Percentiles rank a stretch among this genome's conserved stretches.
Conservation (phyloP, 2,888 invertebrate genomes). For the Tortricodes alternella region DNA sequence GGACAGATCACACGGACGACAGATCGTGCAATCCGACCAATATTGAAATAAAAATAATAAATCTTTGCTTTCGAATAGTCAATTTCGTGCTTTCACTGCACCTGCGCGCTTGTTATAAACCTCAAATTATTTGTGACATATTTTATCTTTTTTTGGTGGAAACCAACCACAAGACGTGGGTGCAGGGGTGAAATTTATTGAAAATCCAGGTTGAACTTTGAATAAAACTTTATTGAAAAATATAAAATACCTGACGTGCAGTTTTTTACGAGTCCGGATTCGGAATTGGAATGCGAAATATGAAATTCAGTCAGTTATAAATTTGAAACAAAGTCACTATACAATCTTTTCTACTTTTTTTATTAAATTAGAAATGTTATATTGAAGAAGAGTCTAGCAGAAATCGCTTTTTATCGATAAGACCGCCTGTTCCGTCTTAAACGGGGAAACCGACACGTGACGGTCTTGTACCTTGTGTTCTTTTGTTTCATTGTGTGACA, state of each 20-base stretch:
- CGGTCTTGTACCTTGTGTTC: too few relatives aligned
- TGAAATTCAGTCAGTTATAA: too few relatives aligned
- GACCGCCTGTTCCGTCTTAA: too few relatives aligned
- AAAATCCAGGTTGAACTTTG: not conserved
- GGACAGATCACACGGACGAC: too few relatives aligned
- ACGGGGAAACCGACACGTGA: too few relatives aligned
- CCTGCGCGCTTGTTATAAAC: conserved; percentile 18
- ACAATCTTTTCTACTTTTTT: too few relatives aligned
- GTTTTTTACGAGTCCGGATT: not conserved
- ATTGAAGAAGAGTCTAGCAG: too few relatives aligned
- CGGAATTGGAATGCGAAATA: not conserved
- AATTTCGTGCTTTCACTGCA: conserved; percentile 5
- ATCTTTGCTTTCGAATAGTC: not conserved
- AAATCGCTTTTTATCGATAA: too few relatives aligned
- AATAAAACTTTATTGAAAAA: conserved; percentile 15
- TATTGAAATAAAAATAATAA: not conserved
- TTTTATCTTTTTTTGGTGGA: not conserved
- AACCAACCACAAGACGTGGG: not conserved
- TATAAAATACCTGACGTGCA: not conserved
- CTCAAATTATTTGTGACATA: conserved; percentile 5
- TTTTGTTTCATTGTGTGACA: too few relatives aligned
- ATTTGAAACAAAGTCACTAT: too few relatives aligned
- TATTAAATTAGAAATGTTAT: too few relatives aligned
- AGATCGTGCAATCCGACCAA: too few relatives aligned
- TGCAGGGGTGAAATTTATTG: not conserved